A percentile compares a stretch with the other conserved stretches of the same genome.
These are phyloP conservation scores for Anabacerthia variegaticeps DNA, from an alignment of 2,797 vertebrate genomes.

Conservation along the genomic window DNA sequence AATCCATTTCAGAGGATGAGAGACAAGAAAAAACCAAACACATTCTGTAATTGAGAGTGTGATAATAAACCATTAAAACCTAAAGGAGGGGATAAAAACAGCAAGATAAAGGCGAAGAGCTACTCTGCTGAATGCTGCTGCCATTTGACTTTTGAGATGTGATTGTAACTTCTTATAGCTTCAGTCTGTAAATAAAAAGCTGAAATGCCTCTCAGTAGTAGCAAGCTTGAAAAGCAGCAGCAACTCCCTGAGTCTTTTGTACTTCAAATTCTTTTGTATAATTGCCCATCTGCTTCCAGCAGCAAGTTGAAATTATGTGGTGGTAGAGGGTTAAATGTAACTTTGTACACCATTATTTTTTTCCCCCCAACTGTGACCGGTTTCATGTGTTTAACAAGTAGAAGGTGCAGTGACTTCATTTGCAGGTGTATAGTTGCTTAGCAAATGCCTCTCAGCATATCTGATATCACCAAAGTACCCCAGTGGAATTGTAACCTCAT, in stretches of 20 bases:
- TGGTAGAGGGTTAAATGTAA: neutral
- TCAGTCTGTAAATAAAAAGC: neutral
- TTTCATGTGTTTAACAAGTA: neutral
- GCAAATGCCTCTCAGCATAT: neutral
- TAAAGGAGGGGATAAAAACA: neutral
- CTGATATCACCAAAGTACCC: neutral
- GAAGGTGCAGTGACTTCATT: neutral
- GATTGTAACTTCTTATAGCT: neutral
- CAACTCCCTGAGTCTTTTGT: neutral
- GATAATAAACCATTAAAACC: neutral
- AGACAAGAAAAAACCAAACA: neutral
- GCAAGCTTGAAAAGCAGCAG: neutral
- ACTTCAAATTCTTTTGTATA: neutral
- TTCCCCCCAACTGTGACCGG: neutral
- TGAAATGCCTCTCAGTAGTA: neutral
- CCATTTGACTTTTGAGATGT: neutral
- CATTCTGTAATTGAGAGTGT: neutral
- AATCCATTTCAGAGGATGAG: neutral
- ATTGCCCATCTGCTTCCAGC: neutral
- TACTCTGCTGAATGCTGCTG: neutral
- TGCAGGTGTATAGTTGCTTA: neutral
- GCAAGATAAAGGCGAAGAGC: neutral
- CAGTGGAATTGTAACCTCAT: neutral
- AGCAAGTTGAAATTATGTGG: neutral
- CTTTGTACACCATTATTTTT: neutral